Evolutionary conservation across 2,113 vertebrate species (phyloP), one percentile per base, ranked within the genome.

Genomic region (Microtus richardsoni): DNA sequence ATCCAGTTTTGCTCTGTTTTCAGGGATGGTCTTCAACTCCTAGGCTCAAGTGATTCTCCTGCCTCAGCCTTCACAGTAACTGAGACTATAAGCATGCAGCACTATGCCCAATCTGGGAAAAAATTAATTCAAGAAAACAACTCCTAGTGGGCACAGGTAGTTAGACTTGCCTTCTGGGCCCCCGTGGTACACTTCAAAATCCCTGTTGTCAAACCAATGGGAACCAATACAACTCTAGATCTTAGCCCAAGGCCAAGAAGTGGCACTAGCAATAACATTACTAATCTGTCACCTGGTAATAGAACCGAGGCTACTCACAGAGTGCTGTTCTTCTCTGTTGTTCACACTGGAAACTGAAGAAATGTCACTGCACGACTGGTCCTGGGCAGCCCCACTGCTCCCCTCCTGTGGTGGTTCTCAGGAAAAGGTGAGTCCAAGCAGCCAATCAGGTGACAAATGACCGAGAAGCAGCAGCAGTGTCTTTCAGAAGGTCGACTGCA

Each of bases 401-500:
- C 41, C 47, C 52, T 22, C 58, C 68, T 5, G 26, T 0, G n/a
- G 4, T 41, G n/a, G 4, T 41, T 86, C 54, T 44, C 68, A n/a
- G 41, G 26, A 49, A 41, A 74, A 41, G 78, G 47, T 4, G 44
- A 39, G 64, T 70, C 49, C 9, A 16, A 52, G 58, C 0, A 83
- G 79, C 16, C 4, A 19, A 82, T 36, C 70, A 95, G 95, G 97
- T 97, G 95, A 62, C 12, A 10, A 52, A 9, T 60, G 75, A 30
- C 22, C 21, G 41, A 91, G 87, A 58, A 54, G 44, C 24, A 58
- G 58, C 1, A 19, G 14, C 1, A 14, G 91, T 39, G 97, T 49
- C 70, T 79, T 73, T 80, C 16, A 80, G 93, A 94, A 95, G 93
- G 77, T 95, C 90, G 54, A 47, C 36, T 71, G 39, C 10, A 85